phyloP scores from a whole-genome alignment of 2,888 invertebrate species.

The Trachelus stipa region DNA sequence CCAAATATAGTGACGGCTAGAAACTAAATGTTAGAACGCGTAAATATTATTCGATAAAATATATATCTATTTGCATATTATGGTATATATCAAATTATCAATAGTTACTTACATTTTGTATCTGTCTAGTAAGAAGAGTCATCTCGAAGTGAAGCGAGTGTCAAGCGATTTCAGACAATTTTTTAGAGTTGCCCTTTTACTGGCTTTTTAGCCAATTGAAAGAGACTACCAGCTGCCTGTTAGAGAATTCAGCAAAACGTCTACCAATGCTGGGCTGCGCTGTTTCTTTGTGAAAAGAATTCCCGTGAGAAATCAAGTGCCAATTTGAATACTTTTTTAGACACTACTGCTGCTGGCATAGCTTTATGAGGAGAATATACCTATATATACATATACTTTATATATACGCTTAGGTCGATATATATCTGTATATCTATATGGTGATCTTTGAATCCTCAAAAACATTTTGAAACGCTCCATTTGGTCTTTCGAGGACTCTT shows the following conservation, averaged over 20 bases:
- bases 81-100: not conserved
- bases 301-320: not conserved
- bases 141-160: not conserved
- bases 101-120: not conserved
- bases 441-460: not conserved
- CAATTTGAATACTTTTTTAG: not conserved
- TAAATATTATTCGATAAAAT: not conserved
- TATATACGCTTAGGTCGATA: not conserved
- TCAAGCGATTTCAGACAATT: not conserved
- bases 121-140: not conserved
- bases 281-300: not conserved
- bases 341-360: not conserved
- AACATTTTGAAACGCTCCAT: not conserved
- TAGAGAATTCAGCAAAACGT: not conserved
- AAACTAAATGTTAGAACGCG: conserved; percentile 32
- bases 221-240: not conserved
- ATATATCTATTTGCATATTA: not conserved
- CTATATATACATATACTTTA: not conserved
- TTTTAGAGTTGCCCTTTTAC: not conserved
- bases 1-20: conserved; percentile 40
- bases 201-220: not conserved
- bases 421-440: not conserved
- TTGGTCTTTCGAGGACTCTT: not conserved
- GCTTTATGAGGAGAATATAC: not conserved
- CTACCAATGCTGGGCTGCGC: not conserved